Base-by-base conservation (phyloP, 1,140 invertebrate genomes). In the Cotesia chilonis region DNA sequence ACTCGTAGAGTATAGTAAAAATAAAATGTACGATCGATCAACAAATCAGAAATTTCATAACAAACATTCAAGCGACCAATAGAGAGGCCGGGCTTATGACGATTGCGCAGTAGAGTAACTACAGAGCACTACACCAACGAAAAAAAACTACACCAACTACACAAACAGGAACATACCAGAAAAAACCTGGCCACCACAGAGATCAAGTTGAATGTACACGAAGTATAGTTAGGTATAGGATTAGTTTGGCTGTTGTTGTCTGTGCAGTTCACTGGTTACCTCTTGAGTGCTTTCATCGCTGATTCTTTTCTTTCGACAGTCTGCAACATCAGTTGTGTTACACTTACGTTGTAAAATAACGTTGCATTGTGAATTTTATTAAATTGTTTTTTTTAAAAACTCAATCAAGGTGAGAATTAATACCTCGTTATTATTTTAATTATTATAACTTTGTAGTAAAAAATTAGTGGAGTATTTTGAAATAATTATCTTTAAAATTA, bases 331-430 rank as follows among this genome's bases (percentile, higher is more conserved):
- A 75, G 74, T 75, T 68, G 63, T 63, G 71, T 73, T 70, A 12
- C 20, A 69, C 41, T 20, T 28, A 60, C 68, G 63, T 71, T 68
- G 64, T 61, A 70, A 28, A 47, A 6, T 57, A 64, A 51, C 41
- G 17, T 71, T 70, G 73, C 4, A 70, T 47, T 70, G 68, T 73
- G 61, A 72, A 68, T 70, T 66, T 47, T 71, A 71, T 52, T 41
- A 57, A 60, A 17, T 9, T 65, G 10, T 47, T 47, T 47, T 47
- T 47, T 47, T 47, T 35, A 5, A 65, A 65, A 36, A 17, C 28
- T 63, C 41, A 36, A 55, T 60, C 38, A 12, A 74, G 64, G 64
- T 68, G 68, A 64, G 35, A 47, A 67, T 67, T 41, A 41, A 14
- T 64, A 17, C n/a, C 36, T 36, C 28, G 9, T 63, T 61, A 61